Base-by-base conservation (phyloP, 2,888 invertebrate genomes). In the Sicus ferrugineus region DNA sequence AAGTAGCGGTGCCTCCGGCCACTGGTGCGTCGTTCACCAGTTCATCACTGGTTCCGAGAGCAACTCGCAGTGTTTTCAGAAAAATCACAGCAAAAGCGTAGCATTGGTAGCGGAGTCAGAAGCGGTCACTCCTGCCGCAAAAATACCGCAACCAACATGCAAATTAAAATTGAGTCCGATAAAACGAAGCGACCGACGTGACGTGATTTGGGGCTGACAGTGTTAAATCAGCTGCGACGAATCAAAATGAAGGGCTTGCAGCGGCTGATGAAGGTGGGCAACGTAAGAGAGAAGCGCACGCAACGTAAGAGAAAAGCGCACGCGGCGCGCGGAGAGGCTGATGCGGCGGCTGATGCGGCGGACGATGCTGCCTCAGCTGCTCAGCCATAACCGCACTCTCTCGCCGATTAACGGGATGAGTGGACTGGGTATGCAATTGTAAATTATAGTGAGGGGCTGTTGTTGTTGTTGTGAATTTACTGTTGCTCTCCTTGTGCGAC, bases 131-230 rank as follows among this genome's bases (percentile, higher is more conserved):
- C 21, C 34, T 19, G 30, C 30, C 16, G 31, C 7, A n/a, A 23
- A 16, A 30, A 46, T 7, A 42, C 34, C 14, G 16, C 30, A 26
- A 64, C 4, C n/a, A 42, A 66, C 65, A 66, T 54, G 52, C 65
- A 66, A 66, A 66, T 66, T 66, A 66, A 11, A 65, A 66, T 42
- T 66, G 56, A 66, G 54, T 66, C 52, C 16, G 54, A 56, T 66
- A 56, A 56, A 38, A 9, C 38, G 19, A n/a, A n/a, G n/a, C n/a
- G n/a, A n/a, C n/a, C n/a, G n/a, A n/a, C n/a, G n/a, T n/a, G n/a
- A 31, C 21, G 31, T 48, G 52, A 19, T 64, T 64, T 52, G 64
- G 34, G 65, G 54, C 65, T 66, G 65, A 66, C 65, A 56, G 38
- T 28, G 38, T 21, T 38, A 54, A 66, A 38, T 66, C 52, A 56